Percentiles rank a stretch among this genome's conserved stretches.
Conservation (phyloP, 92 coral and sea anemone species). For the Bergia sp. region DNA sequence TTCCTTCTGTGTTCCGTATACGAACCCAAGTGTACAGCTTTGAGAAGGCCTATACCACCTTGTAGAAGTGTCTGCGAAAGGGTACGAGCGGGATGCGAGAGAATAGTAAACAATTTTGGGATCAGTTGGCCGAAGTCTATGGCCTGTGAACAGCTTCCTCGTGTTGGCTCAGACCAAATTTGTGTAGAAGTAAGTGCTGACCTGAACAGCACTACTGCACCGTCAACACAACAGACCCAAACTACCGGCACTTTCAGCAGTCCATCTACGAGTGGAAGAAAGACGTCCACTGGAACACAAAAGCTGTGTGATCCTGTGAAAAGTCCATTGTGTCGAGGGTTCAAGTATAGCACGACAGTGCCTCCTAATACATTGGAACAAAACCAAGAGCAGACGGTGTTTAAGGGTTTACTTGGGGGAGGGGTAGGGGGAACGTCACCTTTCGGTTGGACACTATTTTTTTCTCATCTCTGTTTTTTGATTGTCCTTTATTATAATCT, state of each 20-base stretch:
- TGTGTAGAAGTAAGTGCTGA: constrained; percentile 19
- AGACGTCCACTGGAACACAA: not conserved
- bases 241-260: not conserved
- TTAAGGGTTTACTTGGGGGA: not conserved
- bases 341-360: constrained; percentile 22
- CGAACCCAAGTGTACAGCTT: constrained; percentile 47
- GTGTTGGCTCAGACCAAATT: not conserved
- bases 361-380: constrained; percentile 43
- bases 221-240: not conserved
- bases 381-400: constrained; percentile 2
- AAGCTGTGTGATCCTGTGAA: not conserved
- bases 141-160: constrained; percentile 35
- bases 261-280: not conserved
- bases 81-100: constrained; percentile 19
- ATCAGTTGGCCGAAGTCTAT: constrained; percentile 35
- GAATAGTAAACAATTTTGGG: constrained; percentile 10
- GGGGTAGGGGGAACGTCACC: not conserved
- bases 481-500: too few relatives aligned
- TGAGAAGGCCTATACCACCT: constrained; percentile 32
- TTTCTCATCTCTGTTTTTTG: not conserved
- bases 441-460: not conserved
- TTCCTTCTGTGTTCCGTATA: constrained; percentile 45
- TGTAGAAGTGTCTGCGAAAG: constrained; percentile 47
- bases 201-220: not conserved
- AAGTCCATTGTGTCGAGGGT: not conserved